A percentile compares a stretch with the other conserved stretches of the same genome.
Conservation (phyloP, 2,797 vertebrate genomes). For the Falco rusticolus region DNA sequence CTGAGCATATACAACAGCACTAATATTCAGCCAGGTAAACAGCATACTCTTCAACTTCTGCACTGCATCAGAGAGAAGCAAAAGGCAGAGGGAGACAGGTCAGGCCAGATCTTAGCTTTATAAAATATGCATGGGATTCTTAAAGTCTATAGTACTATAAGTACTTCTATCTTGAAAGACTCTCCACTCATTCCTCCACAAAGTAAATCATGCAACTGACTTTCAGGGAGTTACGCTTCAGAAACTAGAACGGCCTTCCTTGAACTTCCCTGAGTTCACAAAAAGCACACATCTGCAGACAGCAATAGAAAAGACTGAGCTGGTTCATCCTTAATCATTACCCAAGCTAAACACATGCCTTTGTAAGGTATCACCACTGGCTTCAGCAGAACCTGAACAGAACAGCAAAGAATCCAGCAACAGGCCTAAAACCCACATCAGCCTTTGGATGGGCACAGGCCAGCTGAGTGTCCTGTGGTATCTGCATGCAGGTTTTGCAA, state of each 20-base stretch:
- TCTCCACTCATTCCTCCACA: neutral
- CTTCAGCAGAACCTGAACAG: neutral
- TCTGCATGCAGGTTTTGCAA: neutral
- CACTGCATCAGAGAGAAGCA: neutral
- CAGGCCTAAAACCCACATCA: neutral
- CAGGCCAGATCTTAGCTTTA: neutral
- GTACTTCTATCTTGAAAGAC: neutral
- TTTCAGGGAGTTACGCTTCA: neutral
- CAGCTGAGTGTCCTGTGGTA: neutral
- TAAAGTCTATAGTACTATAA: neutral
- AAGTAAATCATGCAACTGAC: accelerated
- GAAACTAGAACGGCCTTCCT: neutral
- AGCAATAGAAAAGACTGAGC: neutral
- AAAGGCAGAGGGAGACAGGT: neutral
- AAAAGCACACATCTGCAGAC: neutral
- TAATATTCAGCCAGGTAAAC: neutral
- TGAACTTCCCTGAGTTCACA: neutral
- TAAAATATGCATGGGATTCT: neutral
- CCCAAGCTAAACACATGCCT: neutral
- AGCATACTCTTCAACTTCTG: neutral
- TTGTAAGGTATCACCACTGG: neutral
- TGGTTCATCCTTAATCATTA: neutral
- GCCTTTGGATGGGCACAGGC: neutral
- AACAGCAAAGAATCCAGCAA: neutral
- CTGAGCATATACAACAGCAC: neutral